These are phyloP conservation scores for Leptatherina wallacei DNA, from an alignment of 2,797 vertebrate genomes.

Conservation along the genomic window DNA sequence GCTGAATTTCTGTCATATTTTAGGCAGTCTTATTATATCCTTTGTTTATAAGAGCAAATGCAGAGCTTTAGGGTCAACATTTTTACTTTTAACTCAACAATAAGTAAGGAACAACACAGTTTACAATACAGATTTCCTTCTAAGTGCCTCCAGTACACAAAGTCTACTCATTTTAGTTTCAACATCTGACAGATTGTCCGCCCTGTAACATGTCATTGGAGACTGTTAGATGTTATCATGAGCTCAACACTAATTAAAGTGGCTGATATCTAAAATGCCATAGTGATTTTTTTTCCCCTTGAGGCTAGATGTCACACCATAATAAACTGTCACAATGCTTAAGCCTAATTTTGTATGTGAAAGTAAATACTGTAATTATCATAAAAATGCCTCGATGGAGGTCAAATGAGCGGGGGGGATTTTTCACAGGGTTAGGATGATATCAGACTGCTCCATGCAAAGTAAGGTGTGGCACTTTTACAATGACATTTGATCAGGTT, in stretches of 20 bases:
- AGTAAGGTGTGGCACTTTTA: conserved; percentile 24
- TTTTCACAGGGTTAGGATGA: conserved; percentile 5
- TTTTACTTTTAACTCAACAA: neutral
- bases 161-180: neutral
- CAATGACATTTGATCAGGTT: conserved; percentile 29
- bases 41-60: conserved; percentile 1
- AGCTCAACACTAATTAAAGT: conserved; percentile 39
- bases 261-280: conserved; percentile 48
- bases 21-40: neutral
- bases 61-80: neutral
- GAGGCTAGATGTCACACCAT: conserved; percentile 38
- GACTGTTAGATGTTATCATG: conserved; percentile 33
- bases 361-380: conserved; percentile 35
- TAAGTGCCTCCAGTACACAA: neutral
- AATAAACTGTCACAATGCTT: conserved; percentile 33
- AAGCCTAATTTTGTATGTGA: conserved; percentile 33
- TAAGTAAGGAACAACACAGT: neutral
- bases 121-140: neutral
- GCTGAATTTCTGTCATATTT: neutral
- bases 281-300: conserved; percentile 34
- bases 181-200: conserved; percentile 7
- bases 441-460: neutral
- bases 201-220: conserved; percentile 1
- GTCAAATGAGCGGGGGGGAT: conserved; percentile 29
- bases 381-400: conserved; percentile 29